Conservation (phyloP, 2,888 invertebrate species). For the Tetragnatha montana region DNA sequence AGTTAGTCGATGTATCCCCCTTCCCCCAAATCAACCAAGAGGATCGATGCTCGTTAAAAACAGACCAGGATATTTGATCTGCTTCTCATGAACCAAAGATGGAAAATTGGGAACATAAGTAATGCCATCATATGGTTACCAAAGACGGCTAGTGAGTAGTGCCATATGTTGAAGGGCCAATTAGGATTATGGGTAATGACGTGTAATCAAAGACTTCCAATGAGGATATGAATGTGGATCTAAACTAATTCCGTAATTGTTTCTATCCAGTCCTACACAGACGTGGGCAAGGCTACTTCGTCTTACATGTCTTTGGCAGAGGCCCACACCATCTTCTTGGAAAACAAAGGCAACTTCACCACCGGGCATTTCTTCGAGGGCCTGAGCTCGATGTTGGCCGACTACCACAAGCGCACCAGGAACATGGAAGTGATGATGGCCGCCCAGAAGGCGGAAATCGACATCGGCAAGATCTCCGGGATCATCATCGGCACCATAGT, state of each 20-base stretch:
- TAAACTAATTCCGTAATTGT: too few species aligned
- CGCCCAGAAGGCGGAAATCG: background rate
- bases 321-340: conserved; percentile 55
- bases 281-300: conserved; percentile 51
- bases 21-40: too few species aligned
- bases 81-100: too few species aligned
- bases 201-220: too few species aligned
- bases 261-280: conserved; percentile 52
- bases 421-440: background rate
- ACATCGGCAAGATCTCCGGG: conserved; percentile 50
- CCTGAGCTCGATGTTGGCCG: conserved; percentile 38
- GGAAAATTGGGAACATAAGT: too few species aligned
- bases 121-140: too few species aligned
- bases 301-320: conserved; percentile 45
- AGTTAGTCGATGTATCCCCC: too few species aligned
- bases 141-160: background rate
- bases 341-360: conserved; percentile 53
- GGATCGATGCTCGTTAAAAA: too few species aligned
- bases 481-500: conserved; percentile 50
- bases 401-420: conserved; percentile 36
- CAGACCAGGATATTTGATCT: too few species aligned
- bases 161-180: background rate
- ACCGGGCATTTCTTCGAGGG: conserved; percentile 54
- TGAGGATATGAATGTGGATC: too few species aligned
- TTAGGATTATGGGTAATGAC: too few species aligned